Base-by-base conservation (phyloP, 2,113 vertebrate species). In the Emydura subglobosa region DNA sequence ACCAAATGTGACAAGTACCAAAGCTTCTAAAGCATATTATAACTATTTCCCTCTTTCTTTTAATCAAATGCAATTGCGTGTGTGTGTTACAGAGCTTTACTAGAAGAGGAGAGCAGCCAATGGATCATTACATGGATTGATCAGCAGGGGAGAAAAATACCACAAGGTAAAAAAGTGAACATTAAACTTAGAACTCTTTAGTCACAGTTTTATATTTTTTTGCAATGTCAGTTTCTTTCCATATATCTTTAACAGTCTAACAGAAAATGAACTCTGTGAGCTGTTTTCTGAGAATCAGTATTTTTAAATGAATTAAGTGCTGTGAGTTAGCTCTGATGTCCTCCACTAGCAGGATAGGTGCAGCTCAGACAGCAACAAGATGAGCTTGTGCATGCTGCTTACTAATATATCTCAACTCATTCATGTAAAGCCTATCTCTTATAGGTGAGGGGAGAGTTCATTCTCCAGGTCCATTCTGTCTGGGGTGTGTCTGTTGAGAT, bases 91-190 rank as follows among this genome's bases (percentile, higher is more conserved):
- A 99, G 99, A 95, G 98, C 99, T 96, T 98, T 99, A 61, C 94
- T 99, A 94, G 99, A 99, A 98, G 99, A 98, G 78, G 99, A 99
- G 95, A 98, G 97, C 96, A 98, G 97, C 25, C 97, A 96, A 1
- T 98, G 99, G 95, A 96, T 98, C 94, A 83, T 98, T 19, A 97
- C 98, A 83, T 98, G 98, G 97, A 97, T 93, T 44, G 98, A 98
- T 88, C 97, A 98, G 54, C 83, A 91, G 82, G 91, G 96, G 87
- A 98, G 97, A 91, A 98, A 98, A 94, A 11, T 97, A 59, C 97
- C 98, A 51, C 98, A 94, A 98, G 98, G 99, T 99, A 98, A 93
- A 91, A 88, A 76, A 65, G 10, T 3, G 49, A 49, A 84, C 49
- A 39, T 49, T 13, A 29, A 29, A 47, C 9, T 14, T 78, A 78